Evolutionary conservation across 1,140 invertebrate species (phyloP), one percentile per base, ranked within the genome.

Genomic region (Saccostrea echinata): DNA sequence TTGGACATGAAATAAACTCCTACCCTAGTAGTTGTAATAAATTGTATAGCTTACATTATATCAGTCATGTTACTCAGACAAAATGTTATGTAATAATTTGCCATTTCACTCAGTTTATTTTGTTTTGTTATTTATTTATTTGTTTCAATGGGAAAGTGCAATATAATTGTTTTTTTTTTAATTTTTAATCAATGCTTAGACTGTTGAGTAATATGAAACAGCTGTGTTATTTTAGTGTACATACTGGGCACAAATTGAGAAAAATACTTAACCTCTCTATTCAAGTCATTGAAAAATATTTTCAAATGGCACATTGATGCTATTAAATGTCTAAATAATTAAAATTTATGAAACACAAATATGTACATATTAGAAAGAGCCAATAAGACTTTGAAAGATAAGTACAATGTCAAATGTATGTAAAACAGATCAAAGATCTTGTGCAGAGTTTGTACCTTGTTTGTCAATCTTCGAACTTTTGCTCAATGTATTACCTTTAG

Each of bases 121-220:
- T 61, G 55, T 13, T 76, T 76, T 76, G 68, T 76, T 35, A 16
- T 3, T 76, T 76, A 76, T 76, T 71, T 24, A 71, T 71, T 76
- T 76, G 27, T 33, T 27, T 35, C 68, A 11, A 4, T 8, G 16
- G 68, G 68, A 27, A 76, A 30, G 68, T 76, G 68, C 68, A 76
- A 76, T 76, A 76, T 76, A 76, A 21, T 30, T 76, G 68, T 61
- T 61, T 21, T n/a, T n/a, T n/a, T n/a, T n/a, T n/a, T n/a, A n/a
- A n/a, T n/a, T n/a, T 61, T 21, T 61, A n/a, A 61, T 61, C 4
- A 57, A 16, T 57, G 55, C 4, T 57, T n/a, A 21, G n/a, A 12
- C 18, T 61, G 55, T 21, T 18, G 21, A 6, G 18, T 21, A 21
- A n/a, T 61, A 61, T 61, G 55, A 61, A 21, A n/a, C 16, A 61